Evolutionary conservation across 2,797 vertebrate species (phyloP), one percentile per base, ranked within the genome.

Genomic region (Brotula barbata): DNA sequence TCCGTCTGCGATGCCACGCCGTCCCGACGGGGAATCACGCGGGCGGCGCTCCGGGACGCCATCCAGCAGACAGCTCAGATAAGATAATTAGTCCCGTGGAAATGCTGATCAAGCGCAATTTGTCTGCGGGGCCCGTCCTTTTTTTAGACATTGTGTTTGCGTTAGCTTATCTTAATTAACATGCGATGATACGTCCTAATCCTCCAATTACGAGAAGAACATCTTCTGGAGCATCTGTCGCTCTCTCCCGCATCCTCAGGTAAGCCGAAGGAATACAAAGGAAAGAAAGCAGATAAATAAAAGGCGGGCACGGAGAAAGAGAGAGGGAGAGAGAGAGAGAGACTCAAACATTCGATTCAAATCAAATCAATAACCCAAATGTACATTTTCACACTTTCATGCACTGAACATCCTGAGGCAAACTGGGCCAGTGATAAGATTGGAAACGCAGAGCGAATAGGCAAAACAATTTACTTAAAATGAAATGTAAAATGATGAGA

Each of bases 111-210:
- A 66, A 54, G 56, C 48, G 36, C 28, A 36, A 68, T 73, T 74
- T 73, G 78, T 75, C 75, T 75, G 75, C 61, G 50, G 53, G 41
- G 63, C 58, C n/a, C n/a, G n/a, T 71, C 13, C 63, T 76, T 39
- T 39, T 39, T 39, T 15, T 39, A 53, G 74, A 75, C 49, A 60
- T 62, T 68, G 63, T 64, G 58, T 71, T 62, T 70, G 64, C 69
- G 74, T 81, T 75, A 82, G 64, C 76, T 84, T 84, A 87, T 88
- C 84, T 89, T 86, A 88, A 89, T 89, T 82, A 88, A 77, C 71
- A 73, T 77, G 69, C 21, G 44, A 80, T 77, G 75, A 81, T 84
- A 76, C 73, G 41, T 66, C 50, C 68, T 84, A 79, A 88, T 83
- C 82, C 77, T 56, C 64, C 71, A 80, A 80, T 86, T 87, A 84